Evolutionary conservation across 1,140 invertebrate genomes (phyloP).

Genomic region (Oryctes rhinoceros): DNA sequence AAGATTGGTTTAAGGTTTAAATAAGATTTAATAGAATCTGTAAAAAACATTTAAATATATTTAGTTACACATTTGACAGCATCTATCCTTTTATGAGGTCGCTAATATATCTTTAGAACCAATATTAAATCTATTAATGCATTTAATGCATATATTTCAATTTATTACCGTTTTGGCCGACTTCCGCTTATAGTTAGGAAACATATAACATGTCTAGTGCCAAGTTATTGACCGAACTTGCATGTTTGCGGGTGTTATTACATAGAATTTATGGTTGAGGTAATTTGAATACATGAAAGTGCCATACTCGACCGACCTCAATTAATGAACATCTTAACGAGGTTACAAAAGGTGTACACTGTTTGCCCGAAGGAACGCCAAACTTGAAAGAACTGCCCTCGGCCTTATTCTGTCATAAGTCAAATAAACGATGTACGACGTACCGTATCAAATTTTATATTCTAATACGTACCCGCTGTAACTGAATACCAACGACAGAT

Average conservation of each 20-base stretch:
- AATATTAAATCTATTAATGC: neutral
- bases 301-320: neutral
- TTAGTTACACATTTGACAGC: too few species aligned
- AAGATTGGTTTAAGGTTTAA: too few species aligned
- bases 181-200: neutral
- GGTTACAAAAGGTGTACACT: neutral
- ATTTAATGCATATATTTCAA: neutral
- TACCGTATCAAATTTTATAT: neutral
- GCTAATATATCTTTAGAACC: neutral
- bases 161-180: neutral
- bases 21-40: too few species aligned
- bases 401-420: neutral
- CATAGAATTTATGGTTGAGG: neutral
- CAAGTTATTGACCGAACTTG: neutral
- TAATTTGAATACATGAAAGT: constrained; percentile 11
- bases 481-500: neutral
- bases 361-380: neutral
- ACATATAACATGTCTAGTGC: neutral
- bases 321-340: constrained; percentile 4
- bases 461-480: neutral
- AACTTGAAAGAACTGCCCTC: neutral
- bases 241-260: constrained; percentile 9
- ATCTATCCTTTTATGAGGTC: neutral
- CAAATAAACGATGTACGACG: neutral
- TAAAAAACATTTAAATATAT: too few species aligned